These are phyloP conservation scores for Eilema griseolum DNA, from an alignment of 2,888 invertebrate genomes.

Conservation along the genomic window DNA sequence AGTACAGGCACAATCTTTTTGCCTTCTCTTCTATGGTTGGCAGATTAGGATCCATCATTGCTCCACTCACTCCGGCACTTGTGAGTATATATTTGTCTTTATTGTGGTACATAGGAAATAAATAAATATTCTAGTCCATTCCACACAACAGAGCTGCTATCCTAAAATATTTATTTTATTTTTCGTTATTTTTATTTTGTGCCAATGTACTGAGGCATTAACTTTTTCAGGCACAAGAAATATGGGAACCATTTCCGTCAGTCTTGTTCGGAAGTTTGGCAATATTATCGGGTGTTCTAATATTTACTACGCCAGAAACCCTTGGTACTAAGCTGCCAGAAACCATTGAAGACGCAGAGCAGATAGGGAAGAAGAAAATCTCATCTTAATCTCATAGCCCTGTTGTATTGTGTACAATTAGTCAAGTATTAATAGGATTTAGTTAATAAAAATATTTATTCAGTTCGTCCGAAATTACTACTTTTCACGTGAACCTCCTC, in stretches of 20 bases:
- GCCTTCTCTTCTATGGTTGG: constrained; percentile 90
- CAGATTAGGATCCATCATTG: constrained; percentile 89
- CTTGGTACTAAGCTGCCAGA: constrained; percentile 86
- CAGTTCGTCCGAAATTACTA: no score
- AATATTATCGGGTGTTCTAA: constrained; percentile 73
- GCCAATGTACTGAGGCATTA: background rate
- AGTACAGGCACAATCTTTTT: constrained; percentile 88
- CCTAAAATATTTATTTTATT: no score
- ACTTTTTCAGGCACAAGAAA: constrained; percentile 62
- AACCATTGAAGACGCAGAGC: constrained; percentile 86
- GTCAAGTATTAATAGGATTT: background rate
- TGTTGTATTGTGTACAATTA: background rate
- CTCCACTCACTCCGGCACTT: constrained; percentile 89
- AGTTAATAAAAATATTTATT: background rate
- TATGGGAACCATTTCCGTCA: constrained; percentile 79
- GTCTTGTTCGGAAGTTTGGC: constrained; percentile 87
- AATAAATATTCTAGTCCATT: no score
- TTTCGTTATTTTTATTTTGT: background rate
- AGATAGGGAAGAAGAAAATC: constrained; percentile 57
- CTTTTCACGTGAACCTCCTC: no score
- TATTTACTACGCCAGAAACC: constrained; percentile 81
- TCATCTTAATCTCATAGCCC: constrained; percentile 48
- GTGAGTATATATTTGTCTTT: constrained; percentile 68
- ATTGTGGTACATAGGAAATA: no score
- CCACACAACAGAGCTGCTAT: no score